Base-by-base conservation (phyloP, 1,140 invertebrate species). In the Trichonephila clavata region DNA sequence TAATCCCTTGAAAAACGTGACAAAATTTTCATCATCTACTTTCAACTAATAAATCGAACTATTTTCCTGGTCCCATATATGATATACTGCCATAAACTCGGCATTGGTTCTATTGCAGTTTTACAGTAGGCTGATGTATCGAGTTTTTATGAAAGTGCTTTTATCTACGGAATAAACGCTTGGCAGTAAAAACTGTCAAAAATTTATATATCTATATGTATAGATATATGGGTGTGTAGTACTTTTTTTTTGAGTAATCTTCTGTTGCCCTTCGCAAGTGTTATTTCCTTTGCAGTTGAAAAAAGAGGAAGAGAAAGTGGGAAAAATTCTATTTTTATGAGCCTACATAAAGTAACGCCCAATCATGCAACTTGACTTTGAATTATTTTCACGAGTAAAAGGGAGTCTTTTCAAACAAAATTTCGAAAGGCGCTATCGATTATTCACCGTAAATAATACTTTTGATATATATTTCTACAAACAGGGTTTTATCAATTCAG, bases 161-260 rank as follows among this genome's bases (percentile, higher is more conserved):
- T 93, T 93, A 93, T 93, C 92, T 93, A 93, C 61, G 63, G 68
- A 87, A 93, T 93, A 93, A 93, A 93, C 61, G 83, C 84, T 87
- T 8, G 43, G 83, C 84, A 86, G 65, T 93, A 93, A 93, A 93
- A 93, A 61, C 92, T 93, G 92, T 93, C 92, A 87, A 61, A 83
- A 93, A 77, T 87, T 86, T 87, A 87, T 84, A 77, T 92, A 92
- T 86, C 77, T 90, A 32, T 90, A 59, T 80, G 32, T 90, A 81
- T 84, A 59, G 77, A 32, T 86, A 84, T 84, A 65, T 92, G 50
- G 50, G 50, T 7, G 43, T 77, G 87, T 77, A 89, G 71, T 39
- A 50, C 27, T 92, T 92, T 92, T 39, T 39, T 84, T 92, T 92
- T 24, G 43, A 77, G 71, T 86, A 92, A 92, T 92, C 80, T 92